phyloP scores from a whole-genome alignment of 2,888 invertebrate species.

The Tenodera sinensis region DNA sequence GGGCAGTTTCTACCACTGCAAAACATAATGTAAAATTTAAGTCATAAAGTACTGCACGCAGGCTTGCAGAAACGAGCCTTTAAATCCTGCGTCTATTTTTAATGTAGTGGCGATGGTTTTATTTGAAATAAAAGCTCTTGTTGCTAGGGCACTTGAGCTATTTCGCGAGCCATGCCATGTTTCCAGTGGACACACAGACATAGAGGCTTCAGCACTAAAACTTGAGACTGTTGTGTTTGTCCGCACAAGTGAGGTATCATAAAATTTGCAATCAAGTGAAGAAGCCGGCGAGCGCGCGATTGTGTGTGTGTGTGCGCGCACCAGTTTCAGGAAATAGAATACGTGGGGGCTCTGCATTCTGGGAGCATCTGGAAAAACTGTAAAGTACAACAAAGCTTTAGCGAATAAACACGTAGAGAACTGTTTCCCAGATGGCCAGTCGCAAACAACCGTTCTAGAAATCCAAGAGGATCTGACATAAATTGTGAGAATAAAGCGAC shows the following conservation, averaged over 20 bases:
- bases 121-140: neutral
- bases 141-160: neutral
- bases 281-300: neutral
- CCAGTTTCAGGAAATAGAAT: neutral
- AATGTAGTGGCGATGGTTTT: neutral
- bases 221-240: neutral
- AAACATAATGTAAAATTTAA: neutral
- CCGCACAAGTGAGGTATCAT: neutral
- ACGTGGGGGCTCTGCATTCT: neutral
- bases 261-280: neutral
- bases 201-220: neutral
- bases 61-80: neutral
- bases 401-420: neutral
- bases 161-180: neutral
- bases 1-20: neutral
- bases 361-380: neutral
- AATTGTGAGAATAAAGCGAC: neutral
- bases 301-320: neutral
- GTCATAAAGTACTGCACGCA: neutral
- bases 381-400: neutral
- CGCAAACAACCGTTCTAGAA: neutral
- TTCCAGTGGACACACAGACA: neutral
- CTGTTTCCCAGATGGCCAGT: neutral
- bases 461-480: neutral
- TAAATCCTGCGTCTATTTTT: neutral